A percentile compares a stretch with the other conserved stretches of the same genome.
phyloP scores from a whole-genome alignment of 2,888 invertebrate species.

The Parascotia fuliginaria region DNA sequence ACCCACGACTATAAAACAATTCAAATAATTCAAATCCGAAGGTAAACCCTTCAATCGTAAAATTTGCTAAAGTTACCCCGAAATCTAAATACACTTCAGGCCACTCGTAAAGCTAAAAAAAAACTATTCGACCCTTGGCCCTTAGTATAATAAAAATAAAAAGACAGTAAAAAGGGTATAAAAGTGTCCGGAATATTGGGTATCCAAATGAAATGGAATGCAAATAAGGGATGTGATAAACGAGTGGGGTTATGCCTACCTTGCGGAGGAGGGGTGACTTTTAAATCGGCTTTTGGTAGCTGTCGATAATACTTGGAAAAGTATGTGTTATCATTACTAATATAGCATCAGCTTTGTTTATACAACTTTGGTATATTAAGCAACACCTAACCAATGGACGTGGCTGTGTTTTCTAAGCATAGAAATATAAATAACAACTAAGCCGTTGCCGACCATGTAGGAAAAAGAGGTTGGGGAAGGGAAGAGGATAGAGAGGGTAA shows the following conservation, averaged over 20 bases:
- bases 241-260: conserved; percentile 30
- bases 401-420: no score
- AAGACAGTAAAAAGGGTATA: conserved; percentile 69
- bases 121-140: conserved; percentile 61
- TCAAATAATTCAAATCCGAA: conserved; percentile 32
- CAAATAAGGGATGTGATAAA: conserved; percentile 70
- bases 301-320: no score
- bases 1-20: conserved; percentile 3
- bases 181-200: conserved; percentile 62
- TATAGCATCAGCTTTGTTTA: no score
- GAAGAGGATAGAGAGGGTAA: no score
- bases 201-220: conserved; percentile 78
- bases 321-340: no score
- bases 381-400: no score
- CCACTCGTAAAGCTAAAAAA: conserved; percentile 63
- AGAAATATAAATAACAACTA: no score
- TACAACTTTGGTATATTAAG: no score
- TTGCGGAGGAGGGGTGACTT: conserved; percentile 14
- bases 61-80: conserved; percentile 28
- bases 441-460: no score
- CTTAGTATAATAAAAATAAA: conserved; percentile 68
- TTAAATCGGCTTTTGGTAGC: conserved; percentile 8
- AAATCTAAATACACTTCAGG: conserved; percentile 43
- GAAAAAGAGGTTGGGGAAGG: no score
- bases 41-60: conserved; percentile 29